Percentiles rank a stretch among this genome's conserved stretches.
Evolutionary conservation across 2,113 vertebrate genomes (phyloP).

Genomic region (Limnothrissa miodon): DNA sequence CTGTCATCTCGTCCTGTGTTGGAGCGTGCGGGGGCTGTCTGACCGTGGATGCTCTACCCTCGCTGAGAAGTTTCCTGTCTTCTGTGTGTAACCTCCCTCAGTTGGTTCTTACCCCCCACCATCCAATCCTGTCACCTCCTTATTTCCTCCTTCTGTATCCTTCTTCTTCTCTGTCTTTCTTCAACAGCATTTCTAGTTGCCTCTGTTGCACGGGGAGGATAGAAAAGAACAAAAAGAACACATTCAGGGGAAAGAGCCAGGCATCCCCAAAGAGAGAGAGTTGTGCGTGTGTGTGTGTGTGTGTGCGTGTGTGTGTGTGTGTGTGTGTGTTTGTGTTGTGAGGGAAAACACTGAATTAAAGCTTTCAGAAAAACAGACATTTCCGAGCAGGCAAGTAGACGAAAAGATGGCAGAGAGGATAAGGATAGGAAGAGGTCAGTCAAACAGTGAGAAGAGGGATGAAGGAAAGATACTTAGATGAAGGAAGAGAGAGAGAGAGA

Average conservation of each 20-base stretch:
- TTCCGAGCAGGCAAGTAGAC: not conserved
- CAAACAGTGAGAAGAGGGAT: constrained; percentile 9
- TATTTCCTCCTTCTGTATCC: not conserved
- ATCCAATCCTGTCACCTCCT: not conserved
- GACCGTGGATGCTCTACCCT: not conserved
- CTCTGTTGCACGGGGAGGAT: constrained; percentile 40
- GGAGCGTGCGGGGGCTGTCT: not conserved
- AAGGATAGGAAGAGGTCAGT: too few species aligned
- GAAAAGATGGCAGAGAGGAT: constrained; percentile 24
- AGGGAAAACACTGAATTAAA: not conserved
- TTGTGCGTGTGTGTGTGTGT: not conserved
- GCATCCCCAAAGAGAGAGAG: not conserved
- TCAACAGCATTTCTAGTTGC: not conserved
- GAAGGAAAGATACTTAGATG: not conserved
- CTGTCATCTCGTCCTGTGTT: not conserved
- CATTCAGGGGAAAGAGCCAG: not conserved
- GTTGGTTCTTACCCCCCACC: too few species aligned
- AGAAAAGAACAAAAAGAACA: too few species aligned
- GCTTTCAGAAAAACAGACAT: not conserved
- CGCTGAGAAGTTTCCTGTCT: not conserved
- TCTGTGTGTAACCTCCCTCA: not conserved
- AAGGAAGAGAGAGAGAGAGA: not conserved
- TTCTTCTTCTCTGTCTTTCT: constrained; percentile 30
- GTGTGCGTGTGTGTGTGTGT: not conserved
- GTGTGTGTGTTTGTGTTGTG: not conserved